Conservation (phyloP, 2,888 invertebrate genomes). For the Tryphoninae sp. region DNA sequence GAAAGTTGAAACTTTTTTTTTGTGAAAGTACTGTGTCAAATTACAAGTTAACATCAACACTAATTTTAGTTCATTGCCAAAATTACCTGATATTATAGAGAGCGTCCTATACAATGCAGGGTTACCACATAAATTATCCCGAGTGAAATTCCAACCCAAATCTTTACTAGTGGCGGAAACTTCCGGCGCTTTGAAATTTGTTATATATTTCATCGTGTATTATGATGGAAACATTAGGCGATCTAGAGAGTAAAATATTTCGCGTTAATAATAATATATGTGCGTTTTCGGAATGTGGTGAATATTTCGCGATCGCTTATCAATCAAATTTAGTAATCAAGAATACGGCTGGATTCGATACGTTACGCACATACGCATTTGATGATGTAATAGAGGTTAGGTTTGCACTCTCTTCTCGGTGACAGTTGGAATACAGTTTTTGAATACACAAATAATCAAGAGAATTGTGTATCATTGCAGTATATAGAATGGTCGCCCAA, state of each 20-base stretch:
- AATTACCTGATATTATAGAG: too few relatives aligned
- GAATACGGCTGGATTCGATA: slow-evolving; percentile 67
- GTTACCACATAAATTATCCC: neutral
- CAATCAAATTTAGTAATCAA: slow-evolving; percentile 74
- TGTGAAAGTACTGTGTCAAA: too few relatives aligned
- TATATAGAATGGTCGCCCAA: slow-evolving; percentile 79
- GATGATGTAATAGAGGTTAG: slow-evolving; percentile 78
- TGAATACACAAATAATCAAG: slow-evolving; percentile 3
- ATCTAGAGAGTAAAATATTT: slow-evolving; percentile 60
- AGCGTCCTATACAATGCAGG: neutral
- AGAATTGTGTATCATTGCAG: slow-evolving; percentile 66
- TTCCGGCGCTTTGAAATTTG: neutral
- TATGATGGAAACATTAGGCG: slow-evolving; percentile 50
- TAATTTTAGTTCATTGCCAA: too few relatives aligned
- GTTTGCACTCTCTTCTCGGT: neutral
- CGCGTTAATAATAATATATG: slow-evolving; percentile 72
- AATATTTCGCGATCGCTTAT: slow-evolving; percentile 73
- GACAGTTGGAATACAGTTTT: neutral
- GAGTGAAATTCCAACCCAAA: neutral
- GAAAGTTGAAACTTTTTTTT: too few relatives aligned
- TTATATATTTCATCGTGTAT: slow-evolving; percentile 8
- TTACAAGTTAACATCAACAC: too few relatives aligned
- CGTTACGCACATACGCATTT: slow-evolving; percentile 71
- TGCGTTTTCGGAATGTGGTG: slow-evolving; percentile 73
- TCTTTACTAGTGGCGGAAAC: neutral